Evolutionary conservation across 2,797 vertebrate species (phyloP).

Genomic region (Macrochelys suwanniensis): DNA sequence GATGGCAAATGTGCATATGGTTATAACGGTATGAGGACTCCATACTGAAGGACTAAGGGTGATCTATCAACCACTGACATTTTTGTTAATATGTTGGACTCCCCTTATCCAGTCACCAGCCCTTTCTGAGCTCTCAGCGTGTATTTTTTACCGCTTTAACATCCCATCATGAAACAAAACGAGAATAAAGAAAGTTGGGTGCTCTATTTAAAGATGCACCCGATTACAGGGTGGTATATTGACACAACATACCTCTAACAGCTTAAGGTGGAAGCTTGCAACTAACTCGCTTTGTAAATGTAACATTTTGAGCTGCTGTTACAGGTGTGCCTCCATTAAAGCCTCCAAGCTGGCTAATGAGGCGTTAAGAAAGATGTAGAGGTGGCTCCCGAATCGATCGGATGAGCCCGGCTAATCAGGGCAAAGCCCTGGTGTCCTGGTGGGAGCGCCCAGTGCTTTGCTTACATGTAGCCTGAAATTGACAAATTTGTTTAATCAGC

Average conservation of each 20-base stretch:
- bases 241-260: neutral
- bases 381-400: neutral
- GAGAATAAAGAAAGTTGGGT: neutral
- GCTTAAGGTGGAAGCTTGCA: neutral
- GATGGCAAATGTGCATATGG: neutral
- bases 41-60: neutral
- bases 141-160: neutral
- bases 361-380: neutral
- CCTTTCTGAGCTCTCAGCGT: neutral
- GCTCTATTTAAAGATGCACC: neutral
- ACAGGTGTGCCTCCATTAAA: neutral
- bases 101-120: neutral
- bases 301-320: neutral
- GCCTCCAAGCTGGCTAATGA: neutral
- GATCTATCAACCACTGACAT: neutral
- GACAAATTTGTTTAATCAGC: neutral
- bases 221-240: neutral
- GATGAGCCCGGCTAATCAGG: neutral
- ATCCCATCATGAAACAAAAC: neutral
- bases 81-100: neutral
- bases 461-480: neutral
- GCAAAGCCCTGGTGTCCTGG: neutral
- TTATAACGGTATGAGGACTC: neutral
- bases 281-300: neutral
- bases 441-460: neutral